Evolutionary conservation across 2,888 invertebrate genomes (phyloP), one percentile per base, ranked within the genome.

Genomic region (Boloria selene): DNA sequence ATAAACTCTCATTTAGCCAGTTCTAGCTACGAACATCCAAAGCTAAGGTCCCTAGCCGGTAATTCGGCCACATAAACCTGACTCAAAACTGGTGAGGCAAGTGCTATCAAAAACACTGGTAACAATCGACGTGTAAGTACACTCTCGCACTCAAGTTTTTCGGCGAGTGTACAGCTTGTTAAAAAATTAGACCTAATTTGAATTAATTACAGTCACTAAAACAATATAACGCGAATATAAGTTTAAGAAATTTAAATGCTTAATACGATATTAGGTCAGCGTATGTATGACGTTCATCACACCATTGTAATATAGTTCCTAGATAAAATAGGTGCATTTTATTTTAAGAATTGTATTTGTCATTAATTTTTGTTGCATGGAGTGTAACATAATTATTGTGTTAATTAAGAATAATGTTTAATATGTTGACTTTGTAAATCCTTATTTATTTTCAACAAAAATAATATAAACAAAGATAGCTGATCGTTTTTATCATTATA

Each of bases 321-420:
- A 88, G 86, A 83, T 78, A 79, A 77, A 79, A 81, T 89, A 89
- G 89, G 87, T 88, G 90, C 90, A 89, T 90, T 89, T 91, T 88
- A 81, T 77, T 78, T 84, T 81, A 81, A 77, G 74, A 52, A 76
- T 74, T 70, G 70, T 74, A 71, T 75, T 74, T 70, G 62, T 64
- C 52, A 31, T 50, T 55, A 64, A 52, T 67, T 66, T 22, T 58
- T 71, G 63, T 69, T 71, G 55, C 54, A 55, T 44, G 18, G 44
- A 45, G 22, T 63, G 31, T 55, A 63, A 55, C 55, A 42, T 54
- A 26, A 38, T n/a, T n/a, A n/a, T 73, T 71, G 65, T 62, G 42
- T 44, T 10, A 18, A 56, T 59, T 38, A 59, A 49, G 26, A 49
- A 16, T 56, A 22, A 52, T 44, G 22, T 55, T 44, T 55, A n/a